Base-by-base conservation (phyloP, 2,888 invertebrate genomes). In the Rhamnusium bicolor region DNA sequence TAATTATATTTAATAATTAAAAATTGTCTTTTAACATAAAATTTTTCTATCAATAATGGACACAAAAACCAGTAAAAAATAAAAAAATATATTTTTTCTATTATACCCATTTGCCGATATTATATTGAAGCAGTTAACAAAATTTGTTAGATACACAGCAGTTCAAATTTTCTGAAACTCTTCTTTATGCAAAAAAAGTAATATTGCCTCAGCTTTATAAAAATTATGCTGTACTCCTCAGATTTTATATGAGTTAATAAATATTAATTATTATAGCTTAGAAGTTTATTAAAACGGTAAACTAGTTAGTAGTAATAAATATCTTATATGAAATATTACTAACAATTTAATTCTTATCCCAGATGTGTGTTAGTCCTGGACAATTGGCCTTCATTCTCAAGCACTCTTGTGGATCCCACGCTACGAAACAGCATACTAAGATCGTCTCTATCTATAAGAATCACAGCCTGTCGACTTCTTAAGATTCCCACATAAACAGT, bases 371-470 rank as follows among this genome's bases (percentile, higher is more conserved):
- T 49, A 29, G 51, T 58, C 51, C 69, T 47, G 60, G 32, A 56
- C 56, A 61, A 69, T 18, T 54, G 69, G 53, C 69, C 69, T 70
- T 70, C 62, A 54, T 62, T 53, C 29, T 63, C 32, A 46, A 21
- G 24, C 47, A 14, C 29, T 68, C 58, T 46, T 54, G 24, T 46
- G 19, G 27, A 56, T 68, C 68, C 58, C 68, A 68, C 68, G 68
- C 68, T 60, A 49, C 29, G 46, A 67, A 54, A 66, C 40, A n/a
- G 51, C 19, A 46, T 10, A 14, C 49, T 49, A 12, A 46, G 21
- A 61, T 6, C 46, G 40, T 19, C 65, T 16, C 16, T 62, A 8
- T n/a, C 24, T 58, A 19, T 69, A 40, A 32, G 14, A 29, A 69
- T 49, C 40, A 14, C 27, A 58, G 27, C 58, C 27, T 10, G 29